Conservation (phyloP, 1,140 invertebrate genomes). For the Bacillus rossius region DNA sequence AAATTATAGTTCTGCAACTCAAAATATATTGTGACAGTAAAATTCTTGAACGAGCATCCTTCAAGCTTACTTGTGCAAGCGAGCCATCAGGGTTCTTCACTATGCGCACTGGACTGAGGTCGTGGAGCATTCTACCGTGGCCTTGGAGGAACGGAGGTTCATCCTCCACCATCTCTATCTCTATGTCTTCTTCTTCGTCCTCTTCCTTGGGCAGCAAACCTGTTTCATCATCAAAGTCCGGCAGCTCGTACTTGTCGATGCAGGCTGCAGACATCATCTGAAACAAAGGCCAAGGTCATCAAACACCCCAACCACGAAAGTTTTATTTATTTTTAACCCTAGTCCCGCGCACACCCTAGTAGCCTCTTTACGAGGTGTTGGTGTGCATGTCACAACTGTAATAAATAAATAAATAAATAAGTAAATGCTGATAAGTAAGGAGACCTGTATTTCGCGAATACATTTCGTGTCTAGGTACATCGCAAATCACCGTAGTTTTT, state of each 20-base stretch:
- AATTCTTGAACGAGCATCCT: no score
- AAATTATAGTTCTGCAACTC: no score
- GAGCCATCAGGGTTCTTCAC: constrained; percentile 99
- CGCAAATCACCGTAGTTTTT: no score
- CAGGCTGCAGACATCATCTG: constrained; percentile 81
- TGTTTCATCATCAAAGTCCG: constrained; percentile 88
- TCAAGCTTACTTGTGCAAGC: constrained; percentile 71
- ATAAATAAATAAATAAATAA: no score
- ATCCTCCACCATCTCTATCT: constrained; percentile 98
- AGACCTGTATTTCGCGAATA: no score
- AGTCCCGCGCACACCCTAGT: no score
- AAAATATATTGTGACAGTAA: no score
- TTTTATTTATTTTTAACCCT: not conserved
- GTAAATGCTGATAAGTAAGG: no score
- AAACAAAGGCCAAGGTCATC: constrained; percentile 21
- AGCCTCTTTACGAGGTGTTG: no score
- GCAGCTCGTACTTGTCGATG: constrained; percentile 80
- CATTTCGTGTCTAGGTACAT: no score
- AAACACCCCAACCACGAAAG: constrained; percentile 1
- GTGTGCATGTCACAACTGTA: no score
- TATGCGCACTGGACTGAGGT: constrained; percentile 92
- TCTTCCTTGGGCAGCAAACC: constrained; percentile 82
- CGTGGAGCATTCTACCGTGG: constrained; percentile 81
- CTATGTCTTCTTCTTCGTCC: constrained; percentile 94
- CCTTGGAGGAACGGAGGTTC: constrained; percentile 94